Percentiles rank a stretch among this genome's conserved stretches.
Evolutionary conservation across 2,113 vertebrate genomes (phyloP).

Genomic region (Strix uralensis): DNA sequence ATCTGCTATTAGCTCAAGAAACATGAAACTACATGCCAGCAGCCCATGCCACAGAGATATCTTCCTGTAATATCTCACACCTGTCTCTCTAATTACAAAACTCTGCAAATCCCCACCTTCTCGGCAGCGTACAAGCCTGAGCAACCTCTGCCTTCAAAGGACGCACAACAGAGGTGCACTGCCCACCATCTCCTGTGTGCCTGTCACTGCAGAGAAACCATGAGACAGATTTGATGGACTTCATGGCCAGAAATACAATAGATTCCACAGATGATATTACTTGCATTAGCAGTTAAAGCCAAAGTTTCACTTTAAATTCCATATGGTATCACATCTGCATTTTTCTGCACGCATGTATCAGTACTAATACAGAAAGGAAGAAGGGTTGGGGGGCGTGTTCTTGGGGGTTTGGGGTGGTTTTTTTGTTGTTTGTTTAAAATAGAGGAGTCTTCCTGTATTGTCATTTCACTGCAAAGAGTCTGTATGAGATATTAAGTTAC

Average conservation of each 20-base stretch:
- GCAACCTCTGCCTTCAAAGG: not conserved
- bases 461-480: not conserved
- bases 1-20: not conserved
- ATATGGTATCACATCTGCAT: not conserved
- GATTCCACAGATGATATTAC: not conserved
- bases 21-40: not conserved
- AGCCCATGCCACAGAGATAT: not conserved
- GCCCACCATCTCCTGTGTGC: not conserved
- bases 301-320: not conserved
- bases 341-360: not conserved
- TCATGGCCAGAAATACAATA: not conserved
- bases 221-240: not conserved
- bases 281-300: not conserved
- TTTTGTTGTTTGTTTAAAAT: not conserved
- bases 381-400: not conserved
- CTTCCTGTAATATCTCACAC: not conserved
- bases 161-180: not conserved
- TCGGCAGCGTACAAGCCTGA: not conserved
- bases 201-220: not conserved
- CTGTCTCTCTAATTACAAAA: not conserved
- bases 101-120: not conserved
- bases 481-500: not conserved
- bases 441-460: not conserved
- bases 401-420: fast-evolving
- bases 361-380: not conserved